A percentile compares a stretch with the other conserved stretches of the same genome.
Conservation (phyloP, 2,113 vertebrate genomes). For the Arizona elegans region DNA sequence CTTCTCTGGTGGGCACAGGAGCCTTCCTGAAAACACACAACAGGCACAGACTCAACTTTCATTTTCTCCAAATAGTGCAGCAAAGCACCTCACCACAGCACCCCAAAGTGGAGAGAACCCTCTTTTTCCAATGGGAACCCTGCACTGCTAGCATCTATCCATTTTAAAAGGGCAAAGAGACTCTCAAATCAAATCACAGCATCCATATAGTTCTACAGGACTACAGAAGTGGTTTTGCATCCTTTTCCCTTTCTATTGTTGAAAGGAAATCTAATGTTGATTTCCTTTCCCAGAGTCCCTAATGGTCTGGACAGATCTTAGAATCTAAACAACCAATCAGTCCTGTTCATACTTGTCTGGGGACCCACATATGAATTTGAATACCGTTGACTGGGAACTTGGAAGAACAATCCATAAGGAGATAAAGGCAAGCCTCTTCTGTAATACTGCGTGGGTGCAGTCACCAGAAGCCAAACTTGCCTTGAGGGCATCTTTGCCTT, state of each 20-base stretch:
- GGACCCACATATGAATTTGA: background rate
- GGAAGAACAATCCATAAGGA: background rate
- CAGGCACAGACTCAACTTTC: constrained; percentile 21
- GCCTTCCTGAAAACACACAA: constrained; percentile 45
- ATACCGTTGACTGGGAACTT: background rate
- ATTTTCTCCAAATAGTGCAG: background rate
- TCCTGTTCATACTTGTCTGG: background rate
- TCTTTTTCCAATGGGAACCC: background rate
- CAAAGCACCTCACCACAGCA: background rate
- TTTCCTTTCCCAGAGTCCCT: background rate
- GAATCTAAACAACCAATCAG: background rate
- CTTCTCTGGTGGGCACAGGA: constrained; percentile 31
- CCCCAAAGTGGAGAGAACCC: background rate
- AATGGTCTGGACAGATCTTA: background rate
- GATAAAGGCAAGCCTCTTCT: background rate
- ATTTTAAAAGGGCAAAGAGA: background rate
- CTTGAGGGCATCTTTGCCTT: background rate
- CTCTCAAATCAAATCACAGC: background rate
- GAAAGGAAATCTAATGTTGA: background rate
- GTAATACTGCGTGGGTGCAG: background rate
- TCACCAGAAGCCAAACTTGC: background rate
- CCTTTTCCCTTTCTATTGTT: background rate
- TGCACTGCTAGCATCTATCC: background rate
- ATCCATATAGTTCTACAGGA: background rate
- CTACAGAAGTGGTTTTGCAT: background rate